Conservation (phyloP, 2,888 invertebrate genomes). For the Cheilosia soror region DNA sequence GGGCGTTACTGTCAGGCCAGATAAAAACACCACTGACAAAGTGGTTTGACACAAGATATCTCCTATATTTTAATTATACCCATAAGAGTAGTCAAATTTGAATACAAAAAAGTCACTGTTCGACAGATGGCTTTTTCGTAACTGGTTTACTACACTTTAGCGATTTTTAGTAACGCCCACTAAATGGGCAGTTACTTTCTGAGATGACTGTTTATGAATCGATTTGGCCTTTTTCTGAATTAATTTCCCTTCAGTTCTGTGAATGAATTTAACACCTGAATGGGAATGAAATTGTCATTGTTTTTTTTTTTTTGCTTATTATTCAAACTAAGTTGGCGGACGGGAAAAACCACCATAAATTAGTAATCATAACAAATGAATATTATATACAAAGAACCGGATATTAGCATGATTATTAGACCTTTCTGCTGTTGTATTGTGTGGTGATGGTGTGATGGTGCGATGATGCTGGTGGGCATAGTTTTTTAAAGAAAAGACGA, state of each 20-base stretch:
- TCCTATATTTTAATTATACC: not conserved
- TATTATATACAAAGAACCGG: constrained; percentile 66
- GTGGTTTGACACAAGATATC: constrained; percentile 19
- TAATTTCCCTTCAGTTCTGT: constrained; percentile 51
- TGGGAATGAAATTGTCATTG: constrained; percentile 37
- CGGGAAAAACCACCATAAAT: constrained; percentile 38
- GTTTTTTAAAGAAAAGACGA: not conserved
- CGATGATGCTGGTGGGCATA: constrained; percentile 9
- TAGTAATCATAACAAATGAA: constrained; percentile 60
- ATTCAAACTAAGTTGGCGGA: constrained; percentile 21
- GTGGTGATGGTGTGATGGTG: not conserved
- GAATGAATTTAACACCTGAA: constrained; percentile 72
- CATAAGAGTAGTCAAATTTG: constrained; percentile 3
- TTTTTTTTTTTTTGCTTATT: not conserved
- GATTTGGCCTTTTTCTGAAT: constrained; percentile 32
- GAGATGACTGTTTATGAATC: not conserved
- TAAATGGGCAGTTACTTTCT: constrained; percentile 36
- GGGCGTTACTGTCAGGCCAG: constrained; percentile 19
- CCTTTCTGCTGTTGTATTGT: constrained; percentile 23
- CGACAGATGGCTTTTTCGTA: not conserved
- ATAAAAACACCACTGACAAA: constrained; percentile 10
- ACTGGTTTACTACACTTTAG: constrained; percentile 17
- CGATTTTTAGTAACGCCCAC: constrained; percentile 37
- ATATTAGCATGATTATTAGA: constrained; percentile 60
- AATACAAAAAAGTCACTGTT: constrained; percentile 6